Evolutionary conservation across 2,113 vertebrate genomes (phyloP).

Genomic region (Manacus vitellinus): DNA sequence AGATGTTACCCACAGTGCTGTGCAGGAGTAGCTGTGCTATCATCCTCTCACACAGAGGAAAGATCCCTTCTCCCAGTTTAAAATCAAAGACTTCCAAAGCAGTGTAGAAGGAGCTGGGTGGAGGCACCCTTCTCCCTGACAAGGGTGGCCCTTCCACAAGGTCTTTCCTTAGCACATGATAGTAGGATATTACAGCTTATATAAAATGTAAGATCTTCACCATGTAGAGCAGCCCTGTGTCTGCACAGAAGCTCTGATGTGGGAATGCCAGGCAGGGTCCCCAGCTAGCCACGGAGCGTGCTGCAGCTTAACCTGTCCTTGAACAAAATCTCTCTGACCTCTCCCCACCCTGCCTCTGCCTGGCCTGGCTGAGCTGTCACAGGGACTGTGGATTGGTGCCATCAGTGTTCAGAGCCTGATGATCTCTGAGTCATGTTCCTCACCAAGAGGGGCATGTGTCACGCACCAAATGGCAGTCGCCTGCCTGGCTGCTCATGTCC

Average conservation of each 20-base stretch:
- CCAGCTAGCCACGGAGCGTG: background rate
- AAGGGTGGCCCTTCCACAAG: background rate
- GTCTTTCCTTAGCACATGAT: background rate
- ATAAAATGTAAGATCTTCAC: background rate
- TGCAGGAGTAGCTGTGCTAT: background rate
- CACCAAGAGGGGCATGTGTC: background rate
- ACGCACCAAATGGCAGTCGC: background rate
- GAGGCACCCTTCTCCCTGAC: background rate
- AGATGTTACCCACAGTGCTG: background rate
- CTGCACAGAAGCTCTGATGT: background rate
- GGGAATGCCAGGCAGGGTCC: background rate
- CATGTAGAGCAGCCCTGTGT: background rate
- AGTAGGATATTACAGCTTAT: background rate
- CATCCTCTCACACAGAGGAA: background rate
- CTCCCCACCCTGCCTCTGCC: background rate
- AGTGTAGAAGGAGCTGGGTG: background rate
- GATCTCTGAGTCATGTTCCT: background rate
- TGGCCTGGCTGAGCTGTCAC: background rate
- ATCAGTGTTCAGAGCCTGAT: background rate
- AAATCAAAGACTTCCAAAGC: background rate
- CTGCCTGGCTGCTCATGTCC: background rate
- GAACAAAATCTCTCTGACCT: background rate
- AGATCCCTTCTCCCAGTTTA: background rate
- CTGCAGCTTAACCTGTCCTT: background rate
- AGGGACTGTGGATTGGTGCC: background rate